Conservation (phyloP, 53 echinoderm and acorn worm genomes). For the Stichopus horrens region DNA sequence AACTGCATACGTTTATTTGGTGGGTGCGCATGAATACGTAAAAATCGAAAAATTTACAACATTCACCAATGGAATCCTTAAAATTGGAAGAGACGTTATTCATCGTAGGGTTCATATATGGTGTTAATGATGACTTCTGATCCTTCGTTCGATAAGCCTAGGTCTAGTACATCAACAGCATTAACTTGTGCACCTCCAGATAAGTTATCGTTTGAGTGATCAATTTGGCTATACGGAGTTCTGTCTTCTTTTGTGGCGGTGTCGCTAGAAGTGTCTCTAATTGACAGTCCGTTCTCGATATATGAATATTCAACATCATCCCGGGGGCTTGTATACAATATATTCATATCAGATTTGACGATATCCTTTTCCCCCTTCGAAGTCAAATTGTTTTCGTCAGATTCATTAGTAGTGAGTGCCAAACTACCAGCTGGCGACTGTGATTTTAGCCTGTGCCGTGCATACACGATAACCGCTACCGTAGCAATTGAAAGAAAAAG, state of each 20-base stretch:
- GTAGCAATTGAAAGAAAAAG: background rate
- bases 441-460: background rate
- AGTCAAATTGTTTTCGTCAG: background rate
- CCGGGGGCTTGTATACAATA: background rate
- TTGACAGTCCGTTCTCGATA: background rate
- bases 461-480: background rate
- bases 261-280: background rate
- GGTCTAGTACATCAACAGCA: background rate
- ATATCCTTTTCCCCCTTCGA: background rate
- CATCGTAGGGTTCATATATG: slow-evolving; percentile 21
- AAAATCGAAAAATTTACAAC: background rate
- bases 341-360: background rate
- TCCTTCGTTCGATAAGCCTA: background rate
- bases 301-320: background rate
- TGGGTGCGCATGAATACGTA: background rate
- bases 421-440: background rate
- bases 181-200: background rate
- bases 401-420: background rate
- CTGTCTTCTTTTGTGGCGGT: background rate
- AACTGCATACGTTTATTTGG: background rate
- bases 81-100: background rate
- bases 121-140: background rate
- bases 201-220: background rate
- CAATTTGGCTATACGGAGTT: background rate
- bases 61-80: background rate